These are phyloP conservation scores for Zoroaster sp. DNA, from an alignment of 53 echinoderm and acorn worm genomes.

Conservation along the genomic window DNA sequence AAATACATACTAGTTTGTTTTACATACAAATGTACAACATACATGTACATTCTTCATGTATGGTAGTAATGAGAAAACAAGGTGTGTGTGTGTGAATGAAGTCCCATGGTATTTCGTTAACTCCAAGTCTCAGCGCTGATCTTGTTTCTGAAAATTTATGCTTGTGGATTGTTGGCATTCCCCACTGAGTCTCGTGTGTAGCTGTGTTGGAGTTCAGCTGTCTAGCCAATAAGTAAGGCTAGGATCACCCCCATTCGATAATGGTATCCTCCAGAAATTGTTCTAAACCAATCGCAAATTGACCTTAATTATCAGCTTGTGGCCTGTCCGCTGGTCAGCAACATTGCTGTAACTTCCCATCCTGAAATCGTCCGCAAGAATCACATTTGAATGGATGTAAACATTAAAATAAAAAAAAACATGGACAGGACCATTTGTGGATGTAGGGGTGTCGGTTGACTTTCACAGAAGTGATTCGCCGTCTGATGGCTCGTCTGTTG, in stretches of 20 bases:
- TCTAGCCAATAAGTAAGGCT: constrained; percentile 1
- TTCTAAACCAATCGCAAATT: not conserved
- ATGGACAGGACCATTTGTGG: not conserved
- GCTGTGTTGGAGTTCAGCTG: not conserved
- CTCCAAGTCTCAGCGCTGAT: not conserved
- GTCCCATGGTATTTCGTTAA: too few relatives aligned
- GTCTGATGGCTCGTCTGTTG: not conserved
- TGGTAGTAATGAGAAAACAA: too few relatives aligned
- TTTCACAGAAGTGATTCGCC: not conserved
- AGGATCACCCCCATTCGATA: constrained; percentile 3
- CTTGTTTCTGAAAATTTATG: not conserved
- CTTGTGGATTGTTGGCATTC: constrained; percentile 19
- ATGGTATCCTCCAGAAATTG: not conserved
- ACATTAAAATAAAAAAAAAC: not conserved
- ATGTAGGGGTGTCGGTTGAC: not conserved
- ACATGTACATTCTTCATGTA: too few relatives aligned
- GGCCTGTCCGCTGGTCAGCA: not conserved
- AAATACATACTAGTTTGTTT: too few relatives aligned
- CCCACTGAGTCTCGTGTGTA: not conserved
- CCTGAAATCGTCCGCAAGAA: not conserved
- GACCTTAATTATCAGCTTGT: not conserved
- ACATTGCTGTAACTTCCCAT: not conserved
- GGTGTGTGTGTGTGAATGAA: too few relatives aligned
- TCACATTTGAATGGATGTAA: not conserved
- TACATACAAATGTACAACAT: too few relatives aligned